Conservation (phyloP, 2,888 invertebrate species). For the Adelphocoris suturalis region DNA sequence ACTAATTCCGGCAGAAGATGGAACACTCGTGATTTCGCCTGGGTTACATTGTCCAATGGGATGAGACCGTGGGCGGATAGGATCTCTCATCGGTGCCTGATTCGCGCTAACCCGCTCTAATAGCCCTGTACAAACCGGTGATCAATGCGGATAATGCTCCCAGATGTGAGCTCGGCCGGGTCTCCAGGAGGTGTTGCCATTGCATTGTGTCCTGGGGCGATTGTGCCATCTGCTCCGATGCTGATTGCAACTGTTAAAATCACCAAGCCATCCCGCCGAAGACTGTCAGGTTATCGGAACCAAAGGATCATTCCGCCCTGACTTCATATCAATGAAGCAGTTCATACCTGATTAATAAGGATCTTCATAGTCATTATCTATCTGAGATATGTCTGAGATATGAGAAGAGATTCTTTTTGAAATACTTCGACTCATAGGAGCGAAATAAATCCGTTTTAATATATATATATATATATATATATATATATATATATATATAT, state of each 20-base stretch:
- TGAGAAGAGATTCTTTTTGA: too few relatives aligned
- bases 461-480: too few relatives aligned
- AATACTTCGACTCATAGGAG: too few relatives aligned
- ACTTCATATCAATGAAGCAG: too few relatives aligned
- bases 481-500: too few relatives aligned
- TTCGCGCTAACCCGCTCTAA: conserved; percentile 19
- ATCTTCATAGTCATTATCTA: too few relatives aligned
- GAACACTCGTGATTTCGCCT: neutral
- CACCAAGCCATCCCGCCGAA: neutral
- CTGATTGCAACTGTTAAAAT: conserved; percentile 25
- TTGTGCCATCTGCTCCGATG: neutral
- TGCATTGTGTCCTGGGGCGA: neutral
- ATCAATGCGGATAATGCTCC: conserved; percentile 19
- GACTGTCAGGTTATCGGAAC: too few relatives aligned
- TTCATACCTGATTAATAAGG: too few relatives aligned
- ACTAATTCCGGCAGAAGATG: neutral
- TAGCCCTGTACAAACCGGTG: conserved; percentile 11
- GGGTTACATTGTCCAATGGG: conserved; percentile 6
- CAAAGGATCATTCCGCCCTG: too few relatives aligned
- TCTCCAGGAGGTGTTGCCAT: conserved; percentile 2
- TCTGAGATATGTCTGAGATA: too few relatives aligned
- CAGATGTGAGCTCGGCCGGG: neutral
- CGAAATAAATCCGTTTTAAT: too few relatives aligned
- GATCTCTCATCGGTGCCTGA: conserved; percentile 4
- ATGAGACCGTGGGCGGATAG: neutral